Base-by-base conservation (phyloP, 2,797 vertebrate species). In the Syndactyla subalaris region DNA sequence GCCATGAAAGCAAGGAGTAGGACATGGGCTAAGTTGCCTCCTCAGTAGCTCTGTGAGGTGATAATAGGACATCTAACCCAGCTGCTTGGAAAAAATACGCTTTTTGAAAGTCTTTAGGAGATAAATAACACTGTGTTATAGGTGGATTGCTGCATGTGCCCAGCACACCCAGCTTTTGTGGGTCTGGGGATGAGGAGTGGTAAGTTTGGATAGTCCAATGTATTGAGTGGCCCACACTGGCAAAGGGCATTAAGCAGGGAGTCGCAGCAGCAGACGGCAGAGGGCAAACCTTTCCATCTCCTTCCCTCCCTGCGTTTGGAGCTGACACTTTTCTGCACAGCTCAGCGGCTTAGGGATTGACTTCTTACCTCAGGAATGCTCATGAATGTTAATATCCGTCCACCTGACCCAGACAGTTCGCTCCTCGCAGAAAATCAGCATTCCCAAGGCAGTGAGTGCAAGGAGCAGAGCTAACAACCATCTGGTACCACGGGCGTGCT, bases 381-480 rank as follows among this genome's bases (percentile, higher is more conserved):
- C 79, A 81, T 92, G 82, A 89, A 93, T 93, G 59, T 90, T 93
- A 82, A 93, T 90, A 48, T 61, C 83, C 34, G 55, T 84, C 77
- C 61, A 61, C 45, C 52, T 43, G 45, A 74, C 57, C 34, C 74
- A 61, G 85, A 34, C 81, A 55, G 80, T 54, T 77, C 61, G 63
- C 41, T 92, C 22, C 88, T 92, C 22, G 29, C 38, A 76, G 86
- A 81, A 94, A 86, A 89, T 57, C 80, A 62, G 43, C 55, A 12
- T 89, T 71, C 67, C 48, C 49, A 51, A 80, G 57, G 89, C 21
- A 58, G 72, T 8, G 24, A 78, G n/a, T 52, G 39, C 38, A 65
- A 36, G 57, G 43, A 95, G 65, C 54, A 67, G 66, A 93, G 51
- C 76, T 65, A 58, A 39, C 39, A 70, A 62, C 52, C 32, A 26